A percentile compares a stretch with the other conserved stretches of the same genome.
These are phyloP conservation scores for Leucozona laternaria DNA, from an alignment of 2,888 invertebrate genomes.

Conservation along the genomic window DNA sequence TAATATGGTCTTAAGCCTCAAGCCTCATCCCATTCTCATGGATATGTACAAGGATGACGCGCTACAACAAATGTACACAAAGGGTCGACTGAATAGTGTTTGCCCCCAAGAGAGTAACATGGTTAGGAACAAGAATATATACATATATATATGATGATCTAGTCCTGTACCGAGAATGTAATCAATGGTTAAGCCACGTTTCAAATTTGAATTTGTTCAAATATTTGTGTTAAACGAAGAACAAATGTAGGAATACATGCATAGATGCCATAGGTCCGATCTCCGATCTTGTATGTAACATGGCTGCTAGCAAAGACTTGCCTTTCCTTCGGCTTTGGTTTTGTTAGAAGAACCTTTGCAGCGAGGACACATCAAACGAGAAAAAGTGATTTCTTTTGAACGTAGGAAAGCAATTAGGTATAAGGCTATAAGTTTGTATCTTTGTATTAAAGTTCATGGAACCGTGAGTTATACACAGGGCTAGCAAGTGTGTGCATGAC, in stretches of 20 bases:
- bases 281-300: slow-evolving; percentile 5
- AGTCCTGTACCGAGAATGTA: slow-evolving; percentile 42
- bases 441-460: background rate
- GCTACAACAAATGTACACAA: slow-evolving; percentile 67
- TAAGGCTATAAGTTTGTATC: slow-evolving; percentile 9
- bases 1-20: background rate
- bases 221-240: slow-evolving; percentile 58
- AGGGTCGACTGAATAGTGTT: slow-evolving; percentile 49
- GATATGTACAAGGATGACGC: slow-evolving; percentile 58
- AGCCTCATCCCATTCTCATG: slow-evolving; percentile 14
- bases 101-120: slow-evolving; percentile 60
- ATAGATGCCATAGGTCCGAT: slow-evolving; percentile 2
- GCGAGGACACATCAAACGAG: background rate
- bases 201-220: slow-evolving; percentile 67
- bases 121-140: slow-evolving; percentile 31
- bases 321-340: slow-evolving; percentile 4
- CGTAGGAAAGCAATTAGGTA: slow-evolving; percentile 1
- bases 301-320: slow-evolving; percentile 14
- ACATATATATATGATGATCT: slow-evolving; percentile 18
- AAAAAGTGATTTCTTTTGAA: slow-evolving; percentile 39
- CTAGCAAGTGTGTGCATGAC: background rate
- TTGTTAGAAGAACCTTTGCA: background rate
- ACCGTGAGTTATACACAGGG: slow-evolving; percentile 2
- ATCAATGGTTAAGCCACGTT: slow-evolving; percentile 65
- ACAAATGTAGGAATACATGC: slow-evolving; percentile 2